phyloP scores from a whole-genome alignment of 2,888 invertebrate species.

The Fragum whitleyi region DNA sequence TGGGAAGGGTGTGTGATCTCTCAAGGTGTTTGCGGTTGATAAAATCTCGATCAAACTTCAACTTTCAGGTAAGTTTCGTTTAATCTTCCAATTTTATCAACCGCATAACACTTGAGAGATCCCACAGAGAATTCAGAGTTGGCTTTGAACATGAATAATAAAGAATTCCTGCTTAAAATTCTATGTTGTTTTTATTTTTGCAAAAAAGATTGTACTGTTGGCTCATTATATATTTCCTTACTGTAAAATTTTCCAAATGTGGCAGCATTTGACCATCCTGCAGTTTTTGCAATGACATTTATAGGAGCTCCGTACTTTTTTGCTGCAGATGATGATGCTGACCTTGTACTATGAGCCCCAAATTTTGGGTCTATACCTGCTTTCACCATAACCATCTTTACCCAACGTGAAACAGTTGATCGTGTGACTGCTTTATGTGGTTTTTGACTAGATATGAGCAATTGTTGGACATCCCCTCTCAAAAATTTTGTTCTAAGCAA shows the following conservation, averaged over 20 bases:
- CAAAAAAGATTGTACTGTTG: slow-evolving; percentile 3
- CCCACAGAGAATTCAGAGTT: slow-evolving; percentile 58
- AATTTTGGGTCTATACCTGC: slow-evolving; percentile 50
- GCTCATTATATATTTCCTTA: slow-evolving; percentile 10
- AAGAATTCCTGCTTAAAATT: neutral
- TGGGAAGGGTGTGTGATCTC: slow-evolving; percentile 54
- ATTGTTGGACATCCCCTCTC: neutral
- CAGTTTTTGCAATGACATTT: slow-evolving; percentile 26
- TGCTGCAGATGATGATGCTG: slow-evolving; percentile 38
- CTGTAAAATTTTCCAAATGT: slow-evolving; percentile 31
- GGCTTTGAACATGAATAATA: slow-evolving; percentile 21
- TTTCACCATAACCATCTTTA: slow-evolving; percentile 35
- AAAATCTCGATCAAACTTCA: slow-evolving; percentile 51
- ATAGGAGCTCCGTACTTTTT: slow-evolving; percentile 5
- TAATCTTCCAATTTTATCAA: slow-evolving; percentile 47
- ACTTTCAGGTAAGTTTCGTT: slow-evolving; percentile 55
- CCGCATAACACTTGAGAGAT: slow-evolving; percentile 39
- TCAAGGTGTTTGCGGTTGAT: slow-evolving; percentile 43
- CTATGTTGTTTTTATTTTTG: neutral
- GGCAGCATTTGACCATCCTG: slow-evolving; percentile 36
- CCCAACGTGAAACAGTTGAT: slow-evolving; percentile 50
- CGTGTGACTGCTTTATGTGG: slow-evolving; percentile 35
- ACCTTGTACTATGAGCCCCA: slow-evolving; percentile 49
- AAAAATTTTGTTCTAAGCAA: slow-evolving; percentile 30
- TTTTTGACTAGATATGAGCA: slow-evolving; percentile 11